Conservation (phyloP, 2,888 invertebrate species). For the Rhorus exstirpatorius region DNA sequence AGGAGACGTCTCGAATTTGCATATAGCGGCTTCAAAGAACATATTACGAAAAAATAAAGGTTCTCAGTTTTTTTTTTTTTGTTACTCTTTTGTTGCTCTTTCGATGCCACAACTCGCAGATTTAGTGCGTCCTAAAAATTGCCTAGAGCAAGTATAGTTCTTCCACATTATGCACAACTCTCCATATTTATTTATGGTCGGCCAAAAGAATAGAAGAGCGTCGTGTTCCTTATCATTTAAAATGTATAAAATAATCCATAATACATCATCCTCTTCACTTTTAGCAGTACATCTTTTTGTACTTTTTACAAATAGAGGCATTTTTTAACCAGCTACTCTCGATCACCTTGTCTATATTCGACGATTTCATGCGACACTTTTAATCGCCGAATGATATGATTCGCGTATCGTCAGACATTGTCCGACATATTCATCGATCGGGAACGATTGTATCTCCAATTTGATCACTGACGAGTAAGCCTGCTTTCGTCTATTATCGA, state of each 20-base stretch:
- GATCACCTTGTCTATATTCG: slow-evolving; percentile 26
- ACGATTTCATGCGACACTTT: neutral
- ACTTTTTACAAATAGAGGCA: too few relatives aligned
- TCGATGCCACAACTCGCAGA: neutral
- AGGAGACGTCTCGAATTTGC: neutral
- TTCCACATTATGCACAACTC: too few relatives aligned
- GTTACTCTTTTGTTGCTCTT: neutral
- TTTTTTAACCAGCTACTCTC: neutral
- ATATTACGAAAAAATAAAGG: neutral
- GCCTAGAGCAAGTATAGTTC: neutral
- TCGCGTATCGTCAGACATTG: slow-evolving; percentile 21
- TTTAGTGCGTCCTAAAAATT: neutral
- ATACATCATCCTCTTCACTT: too few relatives aligned
- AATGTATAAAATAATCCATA: too few relatives aligned
- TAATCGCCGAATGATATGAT: slow-evolving; percentile 9
- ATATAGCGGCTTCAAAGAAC: neutral
- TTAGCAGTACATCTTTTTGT: too few relatives aligned
- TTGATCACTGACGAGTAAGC: slow-evolving; percentile 20
- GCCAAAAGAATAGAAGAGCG: too few relatives aligned
- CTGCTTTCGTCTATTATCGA: slow-evolving; percentile 6
- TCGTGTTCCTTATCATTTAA: too few relatives aligned
- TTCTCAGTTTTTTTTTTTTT: neutral
- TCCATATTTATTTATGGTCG: too few relatives aligned
- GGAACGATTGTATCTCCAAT: slow-evolving; percentile 22
- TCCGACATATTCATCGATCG: slow-evolving; percentile 28